Percentiles rank a stretch among this genome's conserved stretches.
These are phyloP conservation scores for Dendrocincla fuliginosa DNA, from an alignment of 2,797 vertebrate genomes.

Conservation along the genomic window DNA sequence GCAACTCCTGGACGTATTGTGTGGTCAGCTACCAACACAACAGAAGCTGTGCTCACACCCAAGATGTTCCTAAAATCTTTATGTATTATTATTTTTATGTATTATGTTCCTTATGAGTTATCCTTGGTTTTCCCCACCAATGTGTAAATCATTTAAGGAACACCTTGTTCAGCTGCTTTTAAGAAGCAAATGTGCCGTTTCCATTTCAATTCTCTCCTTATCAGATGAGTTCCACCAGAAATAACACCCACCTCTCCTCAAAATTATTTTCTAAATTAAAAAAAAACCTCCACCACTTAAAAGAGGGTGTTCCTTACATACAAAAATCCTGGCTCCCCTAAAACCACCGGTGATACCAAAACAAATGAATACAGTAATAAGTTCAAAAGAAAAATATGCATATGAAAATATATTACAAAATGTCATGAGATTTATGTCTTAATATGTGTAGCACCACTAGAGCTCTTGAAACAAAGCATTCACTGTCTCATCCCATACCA, in stretches of 20 bases:
- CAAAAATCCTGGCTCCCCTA: neutral
- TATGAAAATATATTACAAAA: neutral
- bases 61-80: neutral
- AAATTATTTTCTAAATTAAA: neutral
- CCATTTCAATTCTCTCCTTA: neutral
- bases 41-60: neutral
- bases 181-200: neutral
- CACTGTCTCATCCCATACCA: neutral
- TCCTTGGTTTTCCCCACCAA: neutral
- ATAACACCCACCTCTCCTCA: neutral
- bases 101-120: neutral
- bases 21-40: neutral
- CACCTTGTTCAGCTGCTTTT: neutral
- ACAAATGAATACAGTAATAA: neutral
- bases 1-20: neutral
- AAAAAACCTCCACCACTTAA: neutral
- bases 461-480: neutral
- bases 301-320: neutral
- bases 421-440: neutral
- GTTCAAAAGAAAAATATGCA: neutral
- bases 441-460: neutral
- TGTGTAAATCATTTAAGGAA: neutral
- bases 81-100: neutral
- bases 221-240: constrained; percentile 24
- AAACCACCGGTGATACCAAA: neutral